These are phyloP conservation scores for Trichomalopsis sarcophagae DNA, from an alignment of 1,140 invertebrate species.

Conservation along the genomic window DNA sequence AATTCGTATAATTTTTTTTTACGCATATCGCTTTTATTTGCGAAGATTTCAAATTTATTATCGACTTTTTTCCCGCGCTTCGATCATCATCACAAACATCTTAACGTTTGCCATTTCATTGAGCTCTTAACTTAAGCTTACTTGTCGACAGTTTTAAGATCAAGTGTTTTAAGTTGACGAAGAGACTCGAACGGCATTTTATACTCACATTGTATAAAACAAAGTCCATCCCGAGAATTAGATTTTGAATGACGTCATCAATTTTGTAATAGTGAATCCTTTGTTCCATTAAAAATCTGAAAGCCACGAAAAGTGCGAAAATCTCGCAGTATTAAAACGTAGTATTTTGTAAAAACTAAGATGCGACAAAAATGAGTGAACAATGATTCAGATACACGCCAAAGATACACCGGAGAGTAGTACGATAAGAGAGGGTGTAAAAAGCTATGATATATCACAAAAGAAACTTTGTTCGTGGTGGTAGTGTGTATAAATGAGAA, in stretches of 20 bases:
- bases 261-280: neutral
- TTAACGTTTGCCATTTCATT: neutral
- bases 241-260: neutral
- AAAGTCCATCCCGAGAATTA: neutral
- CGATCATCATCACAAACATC: no score
- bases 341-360: constrained; percentile 47
- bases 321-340: constrained; percentile 50
- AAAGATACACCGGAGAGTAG: constrained; percentile 61
- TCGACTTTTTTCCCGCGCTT: no score
- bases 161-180: neutral
- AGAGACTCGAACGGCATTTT: neutral
- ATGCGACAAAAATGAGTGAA: constrained; percentile 13
- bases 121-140: neutral
- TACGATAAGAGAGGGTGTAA: constrained; percentile 38
- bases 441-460: constrained; percentile 19
- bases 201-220: neutral
- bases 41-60: no score
- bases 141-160: no score
- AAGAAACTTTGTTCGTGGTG: constrained; percentile 13
- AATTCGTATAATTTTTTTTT: constrained; percentile 10
- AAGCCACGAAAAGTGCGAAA: constrained; percentile 19
- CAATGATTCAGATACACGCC: constrained; percentile 55
- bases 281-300: neutral
- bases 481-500: constrained; percentile 16
- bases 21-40: neutral